Conservation (phyloP, 1,140 invertebrate genomes). For the Drosophila rufa region DNA sequence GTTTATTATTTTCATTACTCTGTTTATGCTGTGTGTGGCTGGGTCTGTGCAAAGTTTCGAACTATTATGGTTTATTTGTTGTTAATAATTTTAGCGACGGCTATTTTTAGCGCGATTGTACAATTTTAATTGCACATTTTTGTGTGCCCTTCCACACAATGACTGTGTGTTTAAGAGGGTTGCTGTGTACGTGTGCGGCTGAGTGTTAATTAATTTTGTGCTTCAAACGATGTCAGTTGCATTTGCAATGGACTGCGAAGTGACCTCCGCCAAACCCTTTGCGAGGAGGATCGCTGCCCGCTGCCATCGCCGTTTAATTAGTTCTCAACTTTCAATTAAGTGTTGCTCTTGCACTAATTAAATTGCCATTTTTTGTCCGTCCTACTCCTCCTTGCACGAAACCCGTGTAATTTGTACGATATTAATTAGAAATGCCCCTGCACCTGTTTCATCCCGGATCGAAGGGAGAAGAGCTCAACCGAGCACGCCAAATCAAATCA, state of each 20-base stretch:
- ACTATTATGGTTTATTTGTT: conserved; percentile 75
- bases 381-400: conserved; percentile 7
- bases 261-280: conserved; percentile 14
- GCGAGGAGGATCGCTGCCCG: conserved; percentile 10
- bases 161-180: conserved; percentile 13
- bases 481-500: conserved; percentile 75
- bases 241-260: conserved; percentile 64
- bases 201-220: conserved; percentile 83
- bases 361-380: conserved; percentile 71
- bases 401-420: conserved; percentile 72
- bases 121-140: conserved; percentile 77
- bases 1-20: conserved; percentile 70
- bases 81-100: conserved; percentile 65
- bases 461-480: conserved; percentile 43
- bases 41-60: conserved; percentile 43
- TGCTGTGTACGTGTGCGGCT: conserved; percentile 33
- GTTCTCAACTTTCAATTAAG: conserved; percentile 76
- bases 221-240: conserved; percentile 74
- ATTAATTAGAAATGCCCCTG: conserved; percentile 74
- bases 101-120: conserved; percentile 60
- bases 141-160: conserved; percentile 39
- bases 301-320: conserved; percentile 68
- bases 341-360: conserved; percentile 80
- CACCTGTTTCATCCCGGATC: conserved; percentile 24
- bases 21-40: conserved; percentile 9